Conservation (phyloP, 1,140 invertebrate species). For the Drosophila lacertosa region DNA sequence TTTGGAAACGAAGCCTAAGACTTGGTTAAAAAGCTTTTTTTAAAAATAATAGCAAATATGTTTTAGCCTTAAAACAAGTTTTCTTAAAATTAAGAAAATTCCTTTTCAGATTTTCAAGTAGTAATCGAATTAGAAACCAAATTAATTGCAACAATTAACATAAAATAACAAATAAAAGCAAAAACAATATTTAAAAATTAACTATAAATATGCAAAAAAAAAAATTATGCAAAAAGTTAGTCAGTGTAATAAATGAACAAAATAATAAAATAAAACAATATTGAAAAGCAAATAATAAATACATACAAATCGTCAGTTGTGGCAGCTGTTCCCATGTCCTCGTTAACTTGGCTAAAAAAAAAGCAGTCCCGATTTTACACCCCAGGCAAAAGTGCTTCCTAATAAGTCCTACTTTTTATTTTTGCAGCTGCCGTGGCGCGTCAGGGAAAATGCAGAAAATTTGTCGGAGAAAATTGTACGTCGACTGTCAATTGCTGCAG, state of each 20-base stretch:
- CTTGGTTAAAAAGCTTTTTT: no score
- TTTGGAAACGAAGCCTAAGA: no score
- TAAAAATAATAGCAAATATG: no score
- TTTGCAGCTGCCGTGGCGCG: neutral
- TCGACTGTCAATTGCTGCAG: constrained; percentile 28
- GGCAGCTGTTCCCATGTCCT: constrained; percentile 16
- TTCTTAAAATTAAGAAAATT: no score
- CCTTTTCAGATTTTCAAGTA: no score
- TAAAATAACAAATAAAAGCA: no score
- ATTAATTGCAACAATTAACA: no score
- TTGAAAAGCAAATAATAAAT: constrained; percentile 12
- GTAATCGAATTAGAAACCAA: no score
- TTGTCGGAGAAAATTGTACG: neutral
- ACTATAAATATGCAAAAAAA: neutral
- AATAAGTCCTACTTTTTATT: neutral
- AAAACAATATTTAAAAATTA: neutral
- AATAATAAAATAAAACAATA: neutral
- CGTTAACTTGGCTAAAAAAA: neutral
- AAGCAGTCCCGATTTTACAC: neutral
- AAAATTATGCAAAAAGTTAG: constrained; percentile 2
- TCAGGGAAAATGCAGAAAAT: neutral
- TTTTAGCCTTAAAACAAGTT: no score
- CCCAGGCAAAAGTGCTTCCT: neutral
- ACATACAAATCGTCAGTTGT: constrained; percentile 48
- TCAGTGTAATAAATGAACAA: neutral